These are phyloP conservation scores for Pitta sordida DNA, from an alignment of 2,113 vertebrate genomes.

Conservation along the genomic window DNA sequence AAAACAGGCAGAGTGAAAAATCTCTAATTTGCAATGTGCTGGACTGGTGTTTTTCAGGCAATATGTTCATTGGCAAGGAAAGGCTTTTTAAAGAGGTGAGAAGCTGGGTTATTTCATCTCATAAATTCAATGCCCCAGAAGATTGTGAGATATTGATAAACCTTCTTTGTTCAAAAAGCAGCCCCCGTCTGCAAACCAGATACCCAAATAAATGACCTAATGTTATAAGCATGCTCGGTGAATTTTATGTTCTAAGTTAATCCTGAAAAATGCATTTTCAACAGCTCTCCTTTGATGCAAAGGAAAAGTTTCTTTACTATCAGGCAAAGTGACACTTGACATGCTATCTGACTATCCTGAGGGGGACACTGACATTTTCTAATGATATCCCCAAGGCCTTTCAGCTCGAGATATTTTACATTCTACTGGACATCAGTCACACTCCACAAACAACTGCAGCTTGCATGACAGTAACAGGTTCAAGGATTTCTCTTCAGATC, in stretches of 20 bases:
- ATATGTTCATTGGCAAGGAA: not conserved
- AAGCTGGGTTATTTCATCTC: not conserved
- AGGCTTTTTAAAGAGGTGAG: conserved; percentile 1
- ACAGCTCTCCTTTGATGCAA: conserved; percentile 39
- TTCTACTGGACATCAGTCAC: conserved; percentile 67
- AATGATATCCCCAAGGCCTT: conserved; percentile 66
- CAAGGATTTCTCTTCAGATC: conserved; percentile 63
- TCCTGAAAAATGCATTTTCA: conserved; percentile 42
- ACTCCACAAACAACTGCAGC: conserved; percentile 64
- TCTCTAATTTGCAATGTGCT: conserved; percentile 13
- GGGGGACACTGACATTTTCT: conserved; percentile 63
- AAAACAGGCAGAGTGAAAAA: not conserved
- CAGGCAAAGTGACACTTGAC: conserved; percentile 49
- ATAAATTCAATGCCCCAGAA: not conserved
- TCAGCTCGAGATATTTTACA: conserved; percentile 62
- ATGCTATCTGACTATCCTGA: conserved; percentile 44
- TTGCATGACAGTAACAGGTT: conserved; percentile 72
- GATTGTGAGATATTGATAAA: not conserved
- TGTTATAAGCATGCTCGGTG: not conserved
- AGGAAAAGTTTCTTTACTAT: conserved; percentile 43
- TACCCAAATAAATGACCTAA: conserved; percentile 14
- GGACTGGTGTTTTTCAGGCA: not conserved
- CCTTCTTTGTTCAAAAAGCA: not conserved
- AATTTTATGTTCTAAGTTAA: conserved; percentile 28
- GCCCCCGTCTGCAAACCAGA: not conserved